phyloP scores from a whole-genome alignment of 2,113 vertebrate genomes.

The Hemiscyllium ocellatum region DNA sequence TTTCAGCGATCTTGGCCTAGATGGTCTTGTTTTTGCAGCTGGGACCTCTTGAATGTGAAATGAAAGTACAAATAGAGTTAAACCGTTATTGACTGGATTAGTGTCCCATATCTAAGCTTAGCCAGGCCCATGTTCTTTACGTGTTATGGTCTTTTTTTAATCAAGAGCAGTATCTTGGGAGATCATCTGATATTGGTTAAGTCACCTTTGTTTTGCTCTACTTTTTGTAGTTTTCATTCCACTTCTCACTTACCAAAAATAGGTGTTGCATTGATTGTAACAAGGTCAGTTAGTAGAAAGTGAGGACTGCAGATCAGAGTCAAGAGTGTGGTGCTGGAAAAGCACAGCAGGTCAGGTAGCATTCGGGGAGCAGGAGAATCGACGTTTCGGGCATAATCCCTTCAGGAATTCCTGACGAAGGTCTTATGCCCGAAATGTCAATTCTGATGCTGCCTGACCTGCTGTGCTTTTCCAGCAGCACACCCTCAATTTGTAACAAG shows the following conservation, averaged over 20 bases:
- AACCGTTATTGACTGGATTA: not conserved
- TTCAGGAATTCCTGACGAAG: no score
- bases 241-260: not conserved
- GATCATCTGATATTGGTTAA: not conserved
- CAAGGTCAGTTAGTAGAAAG: no score
- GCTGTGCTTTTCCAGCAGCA: no score
- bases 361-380: no score
- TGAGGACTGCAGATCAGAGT: no score
- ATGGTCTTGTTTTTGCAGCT: not conserved
- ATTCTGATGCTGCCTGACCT: no score
- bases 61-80: not conserved
- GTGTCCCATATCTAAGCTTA: not conserved
- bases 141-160: not conserved
- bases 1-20: not conserved
- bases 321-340: no score
- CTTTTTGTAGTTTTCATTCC: not conserved
- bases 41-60: not conserved
- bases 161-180: not conserved
- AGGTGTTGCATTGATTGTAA: not conserved
- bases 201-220: not conserved
- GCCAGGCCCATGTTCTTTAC: not conserved
- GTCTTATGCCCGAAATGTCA: no score
- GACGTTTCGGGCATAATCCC: no score
- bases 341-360: no score
- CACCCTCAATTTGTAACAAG: no score